phyloP scores from a whole-genome alignment of 2,113 vertebrate genomes.

The Aegotheles bennettii region DNA sequence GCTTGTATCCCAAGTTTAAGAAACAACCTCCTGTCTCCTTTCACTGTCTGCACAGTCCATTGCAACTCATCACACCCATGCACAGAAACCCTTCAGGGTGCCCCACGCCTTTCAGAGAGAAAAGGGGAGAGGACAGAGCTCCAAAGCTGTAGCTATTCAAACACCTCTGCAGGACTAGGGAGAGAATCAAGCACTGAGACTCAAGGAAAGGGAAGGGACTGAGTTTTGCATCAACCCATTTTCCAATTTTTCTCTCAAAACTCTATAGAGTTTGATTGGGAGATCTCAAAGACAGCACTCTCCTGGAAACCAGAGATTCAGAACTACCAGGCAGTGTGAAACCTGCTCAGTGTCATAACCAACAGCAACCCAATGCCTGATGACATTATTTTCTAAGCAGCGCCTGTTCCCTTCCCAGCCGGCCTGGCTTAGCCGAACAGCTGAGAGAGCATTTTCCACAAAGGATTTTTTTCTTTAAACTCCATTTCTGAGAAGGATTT shows the following conservation, averaged over 20 bases:
- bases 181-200: background rate
- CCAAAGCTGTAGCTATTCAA: background rate
- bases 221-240: background rate
- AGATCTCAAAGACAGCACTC: background rate
- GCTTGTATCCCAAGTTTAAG: background rate
- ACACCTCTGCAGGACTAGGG: background rate
- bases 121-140: background rate
- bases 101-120: background rate
- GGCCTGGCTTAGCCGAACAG: background rate
- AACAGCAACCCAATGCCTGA: background rate
- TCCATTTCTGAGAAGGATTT: slow-evolving; percentile 17
- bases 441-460: slow-evolving; percentile 2
- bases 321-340: background rate
- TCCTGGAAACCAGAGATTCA: background rate
- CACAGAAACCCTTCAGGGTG: background rate
- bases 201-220: background rate
- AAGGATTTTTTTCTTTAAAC: background rate
- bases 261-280: background rate
- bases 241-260: background rate
- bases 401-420: background rate
- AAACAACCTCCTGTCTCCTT: background rate
- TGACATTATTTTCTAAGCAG: background rate
- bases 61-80: background rate
- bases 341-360: background rate
- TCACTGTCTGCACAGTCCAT: rapidly evolving